Base-by-base conservation (phyloP, 2,888 invertebrate genomes). In the Apamea crenata region DNA sequence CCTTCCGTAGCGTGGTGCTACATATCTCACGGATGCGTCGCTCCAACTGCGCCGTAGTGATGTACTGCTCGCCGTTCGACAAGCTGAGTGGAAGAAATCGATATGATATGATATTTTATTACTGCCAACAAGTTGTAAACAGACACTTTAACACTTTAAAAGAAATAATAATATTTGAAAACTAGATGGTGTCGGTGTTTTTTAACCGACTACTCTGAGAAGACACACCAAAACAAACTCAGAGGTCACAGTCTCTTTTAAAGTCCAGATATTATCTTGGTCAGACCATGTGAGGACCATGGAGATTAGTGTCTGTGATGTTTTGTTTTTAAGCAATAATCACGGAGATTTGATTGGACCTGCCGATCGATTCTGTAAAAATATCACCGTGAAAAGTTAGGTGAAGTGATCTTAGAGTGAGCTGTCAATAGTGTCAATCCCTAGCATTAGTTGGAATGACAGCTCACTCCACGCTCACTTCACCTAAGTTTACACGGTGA, bases 61-160 rank as follows among this genome's bases (percentile, higher is more conserved):
- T 99, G 90, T 98, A 99, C 90, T 99, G 98, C 91, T 98, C 98
- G 47, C 98, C 98, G 95, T 99, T 98, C 4, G 98, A 98, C 70
- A 99, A 95, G 92, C 99, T 98, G 87, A 2, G 14, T 10, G 63
- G n/a, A 47, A 50, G 4, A 18, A 29, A 21, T 25, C 5, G 21
- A 32, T 18, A 63, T 32, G 32, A 32, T 63, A 63, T 8, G 8
- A 63, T 63, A 29, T 32, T 32, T 21, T 32, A 21, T 32, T 63
- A 10, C 32, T 32, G 61, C 16, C 29, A 29, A 59, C 40, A 40
- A 40, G 40, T 40, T 40, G 6, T 40, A 40, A 40, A 40, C 40
- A 61, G 29, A 32, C 14, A 18, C 18, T 29, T 18, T 29, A 29
- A 18, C 7, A 63, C 18, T 32, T 32, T 21, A 32, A 63, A 32